phyloP scores from a whole-genome alignment of 2,113 vertebrate species.

The Hippolais icterina region DNA sequence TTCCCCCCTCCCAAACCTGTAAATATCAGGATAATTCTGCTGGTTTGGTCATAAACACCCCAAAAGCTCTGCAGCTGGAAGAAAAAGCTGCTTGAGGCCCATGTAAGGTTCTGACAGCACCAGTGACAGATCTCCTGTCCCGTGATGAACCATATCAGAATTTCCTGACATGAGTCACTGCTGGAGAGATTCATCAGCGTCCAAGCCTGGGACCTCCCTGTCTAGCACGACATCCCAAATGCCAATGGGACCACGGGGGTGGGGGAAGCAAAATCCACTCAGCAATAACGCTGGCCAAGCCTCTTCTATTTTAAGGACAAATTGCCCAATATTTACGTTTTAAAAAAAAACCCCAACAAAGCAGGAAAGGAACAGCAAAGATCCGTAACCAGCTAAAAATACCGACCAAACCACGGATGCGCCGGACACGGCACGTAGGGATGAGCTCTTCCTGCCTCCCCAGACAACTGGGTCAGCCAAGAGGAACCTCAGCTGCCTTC shows the following conservation, averaged over 20 bases:
- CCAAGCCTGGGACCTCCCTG: background rate
- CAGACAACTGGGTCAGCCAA: conserved; percentile 73
- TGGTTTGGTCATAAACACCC: background rate
- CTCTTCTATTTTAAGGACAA: conserved; percentile 42
- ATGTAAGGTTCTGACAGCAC: background rate
- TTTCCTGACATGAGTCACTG: conserved; percentile 38
- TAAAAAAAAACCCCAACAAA: background rate
- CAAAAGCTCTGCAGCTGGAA: background rate
- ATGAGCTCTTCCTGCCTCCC: background rate
- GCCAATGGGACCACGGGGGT: background rate
- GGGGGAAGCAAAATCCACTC: background rate
- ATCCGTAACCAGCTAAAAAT: background rate
- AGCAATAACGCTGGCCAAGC: background rate
- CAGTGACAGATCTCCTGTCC: background rate
- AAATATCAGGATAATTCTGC: background rate
- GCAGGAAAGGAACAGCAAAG: background rate
- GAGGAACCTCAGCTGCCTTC: conserved; percentile 60
- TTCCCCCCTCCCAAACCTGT: background rate
- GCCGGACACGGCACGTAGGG: background rate
- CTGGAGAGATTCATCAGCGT: background rate
- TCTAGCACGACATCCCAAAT: background rate
- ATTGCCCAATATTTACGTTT: background rate
- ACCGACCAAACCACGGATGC: background rate
- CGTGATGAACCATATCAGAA: background rate
- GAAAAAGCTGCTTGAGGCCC: background rate